These are phyloP conservation scores for Macrosoma leucophasiata DNA, from an alignment of 2,888 invertebrate genomes.

Conservation along the genomic window DNA sequence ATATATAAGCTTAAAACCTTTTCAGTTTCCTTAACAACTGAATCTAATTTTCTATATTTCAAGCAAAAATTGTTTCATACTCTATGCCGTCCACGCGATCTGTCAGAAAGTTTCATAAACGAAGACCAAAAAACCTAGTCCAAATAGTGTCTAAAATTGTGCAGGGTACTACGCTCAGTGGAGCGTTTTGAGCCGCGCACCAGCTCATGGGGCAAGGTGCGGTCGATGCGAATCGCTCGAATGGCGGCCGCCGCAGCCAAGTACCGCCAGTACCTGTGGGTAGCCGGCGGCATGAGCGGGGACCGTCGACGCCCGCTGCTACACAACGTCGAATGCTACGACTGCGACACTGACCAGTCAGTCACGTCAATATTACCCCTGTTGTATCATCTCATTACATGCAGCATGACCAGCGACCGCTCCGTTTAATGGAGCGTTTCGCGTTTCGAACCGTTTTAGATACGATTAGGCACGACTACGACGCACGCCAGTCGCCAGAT, in stretches of 20 bases:
- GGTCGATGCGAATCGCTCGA: slow-evolving; percentile 74
- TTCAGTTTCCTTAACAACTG: too few relatives aligned
- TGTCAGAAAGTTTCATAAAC: too few relatives aligned
- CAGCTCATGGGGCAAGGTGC: slow-evolving; percentile 75
- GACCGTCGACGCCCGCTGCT: slow-evolving; percentile 73
- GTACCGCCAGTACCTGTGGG: slow-evolving; percentile 81
- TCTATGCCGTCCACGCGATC: too few relatives aligned
- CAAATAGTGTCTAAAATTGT: slow-evolving; percentile 4
- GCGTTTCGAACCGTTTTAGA: too few relatives aligned
- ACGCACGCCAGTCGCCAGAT: too few relatives aligned
- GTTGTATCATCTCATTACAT: not conserved
- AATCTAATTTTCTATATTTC: too few relatives aligned
- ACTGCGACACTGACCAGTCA: slow-evolving; percentile 77
- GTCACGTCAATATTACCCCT: slow-evolving; percentile 20
- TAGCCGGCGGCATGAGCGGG: slow-evolving; percentile 82
- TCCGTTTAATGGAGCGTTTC: too few relatives aligned
- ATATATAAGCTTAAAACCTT: too few relatives aligned
- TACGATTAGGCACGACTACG: too few relatives aligned
- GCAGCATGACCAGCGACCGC: too few relatives aligned
- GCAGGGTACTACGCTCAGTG: slow-evolving; percentile 76
- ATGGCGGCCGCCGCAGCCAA: slow-evolving; percentile 78
- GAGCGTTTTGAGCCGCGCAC: slow-evolving; percentile 77
- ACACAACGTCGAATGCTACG: slow-evolving; percentile 79
- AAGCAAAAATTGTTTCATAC: too few relatives aligned
- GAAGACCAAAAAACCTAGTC: too few relatives aligned